Evolutionary conservation across 2,113 vertebrate genomes (phyloP).

Genomic region (Natator depressus): DNA sequence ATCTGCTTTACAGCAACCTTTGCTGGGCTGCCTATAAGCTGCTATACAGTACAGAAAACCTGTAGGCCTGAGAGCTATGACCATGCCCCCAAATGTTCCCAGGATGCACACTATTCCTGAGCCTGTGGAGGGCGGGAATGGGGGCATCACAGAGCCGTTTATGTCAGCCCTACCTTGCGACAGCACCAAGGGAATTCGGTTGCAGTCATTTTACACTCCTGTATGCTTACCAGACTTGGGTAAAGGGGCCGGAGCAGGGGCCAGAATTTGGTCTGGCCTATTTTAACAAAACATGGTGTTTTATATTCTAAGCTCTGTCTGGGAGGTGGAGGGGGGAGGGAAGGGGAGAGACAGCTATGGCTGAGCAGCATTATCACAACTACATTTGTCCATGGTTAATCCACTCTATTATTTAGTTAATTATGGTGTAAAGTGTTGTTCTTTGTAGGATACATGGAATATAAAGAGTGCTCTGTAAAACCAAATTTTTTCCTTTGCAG

Average conservation of each 20-base stretch:
- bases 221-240: not conserved
- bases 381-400: not conserved
- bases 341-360: not conserved
- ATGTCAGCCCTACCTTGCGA: not conserved
- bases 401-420: not conserved
- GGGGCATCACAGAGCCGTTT: not conserved
- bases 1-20: not conserved
- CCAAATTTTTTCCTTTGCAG: conserved; percentile 75
- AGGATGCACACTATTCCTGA: not conserved
- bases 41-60: not conserved
- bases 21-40: not conserved
- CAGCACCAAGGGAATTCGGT: not conserved
- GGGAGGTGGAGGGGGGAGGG: too few species aligned
- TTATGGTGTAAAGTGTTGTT: not conserved
- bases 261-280: not conserved
- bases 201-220: not conserved
- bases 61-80: not conserved
- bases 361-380: not conserved
- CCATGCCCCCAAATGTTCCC: not conserved
- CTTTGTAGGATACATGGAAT: not conserved
- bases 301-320: not conserved
- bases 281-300: not conserved
- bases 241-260: not conserved
- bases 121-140: not conserved
- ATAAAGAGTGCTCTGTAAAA: not conserved